Conservation (phyloP, 2,113 vertebrate species). For the Bubo blakistoni region DNA sequence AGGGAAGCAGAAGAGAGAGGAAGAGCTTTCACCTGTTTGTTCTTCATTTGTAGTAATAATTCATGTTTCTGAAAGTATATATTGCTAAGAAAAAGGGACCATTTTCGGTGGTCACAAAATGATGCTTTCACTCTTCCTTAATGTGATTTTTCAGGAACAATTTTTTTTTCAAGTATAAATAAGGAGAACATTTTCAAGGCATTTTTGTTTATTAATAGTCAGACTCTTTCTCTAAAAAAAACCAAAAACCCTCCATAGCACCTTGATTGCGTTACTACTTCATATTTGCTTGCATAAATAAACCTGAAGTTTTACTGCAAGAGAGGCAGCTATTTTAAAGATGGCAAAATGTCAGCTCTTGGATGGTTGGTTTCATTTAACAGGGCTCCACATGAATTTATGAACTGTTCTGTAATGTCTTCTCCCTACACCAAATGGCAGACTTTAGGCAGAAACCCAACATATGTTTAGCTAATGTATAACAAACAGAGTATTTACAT, state of each 20-base stretch:
- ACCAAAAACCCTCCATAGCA: not conserved
- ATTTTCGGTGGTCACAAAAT: slow-evolving; percentile 9
- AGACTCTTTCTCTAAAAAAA: slow-evolving; percentile 42
- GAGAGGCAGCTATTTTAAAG: slow-evolving; percentile 77
- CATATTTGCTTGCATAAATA: slow-evolving; percentile 70
- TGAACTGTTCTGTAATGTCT: slow-evolving; percentile 81
- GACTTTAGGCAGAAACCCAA: slow-evolving; percentile 81
- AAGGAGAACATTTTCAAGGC: slow-evolving; percentile 25
- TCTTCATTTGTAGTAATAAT: slow-evolving; percentile 22
- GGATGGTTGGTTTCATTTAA: slow-evolving; percentile 81
- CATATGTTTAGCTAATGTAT: slow-evolving; percentile 80
- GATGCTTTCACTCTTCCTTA: not conserved
- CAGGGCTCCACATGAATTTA: slow-evolving; percentile 80
- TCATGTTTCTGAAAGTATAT: slow-evolving; percentile 28
- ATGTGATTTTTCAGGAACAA: slow-evolving; percentile 10
- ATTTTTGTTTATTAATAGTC: slow-evolving; percentile 48
- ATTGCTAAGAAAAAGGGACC: slow-evolving; percentile 7
- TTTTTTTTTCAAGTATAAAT: slow-evolving; percentile 12
- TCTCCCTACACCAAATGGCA: slow-evolving; percentile 79
- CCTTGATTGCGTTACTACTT: slow-evolving; percentile 46
- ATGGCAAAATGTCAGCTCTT: slow-evolving; percentile 80
- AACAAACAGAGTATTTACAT: slow-evolving; percentile 83
- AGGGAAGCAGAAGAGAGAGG: not conserved
- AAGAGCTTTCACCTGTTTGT: slow-evolving; percentile 33
- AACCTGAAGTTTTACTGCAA: slow-evolving; percentile 65